phyloP scores from a whole-genome alignment of 2,797 vertebrate genomes.

The Brachymystax lenok region DNA sequence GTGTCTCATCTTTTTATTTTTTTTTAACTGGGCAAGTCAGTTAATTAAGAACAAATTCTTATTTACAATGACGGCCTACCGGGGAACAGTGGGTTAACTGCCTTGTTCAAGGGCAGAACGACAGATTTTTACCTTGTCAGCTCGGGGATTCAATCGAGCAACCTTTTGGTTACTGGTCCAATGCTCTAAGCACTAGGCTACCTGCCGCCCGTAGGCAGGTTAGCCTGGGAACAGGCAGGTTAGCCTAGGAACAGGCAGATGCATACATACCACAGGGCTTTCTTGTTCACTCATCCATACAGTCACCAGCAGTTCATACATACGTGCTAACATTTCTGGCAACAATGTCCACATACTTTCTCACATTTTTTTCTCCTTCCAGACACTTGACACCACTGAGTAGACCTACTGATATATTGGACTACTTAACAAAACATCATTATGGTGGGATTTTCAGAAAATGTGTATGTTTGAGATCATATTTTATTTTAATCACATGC shows the following conservation, averaged over 20 bases:
- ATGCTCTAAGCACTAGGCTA: no score
- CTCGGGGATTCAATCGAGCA: no score
- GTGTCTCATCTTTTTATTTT: constrained; percentile 65
- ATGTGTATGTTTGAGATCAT: background rate
- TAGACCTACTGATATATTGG: background rate
- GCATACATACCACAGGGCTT: constrained; percentile 29
- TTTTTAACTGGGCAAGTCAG: no score
- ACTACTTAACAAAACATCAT: background rate
- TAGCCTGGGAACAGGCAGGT: constrained; percentile 74
- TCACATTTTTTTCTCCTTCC: background rate
- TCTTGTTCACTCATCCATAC: constrained; percentile 24
- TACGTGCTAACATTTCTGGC: background rate
- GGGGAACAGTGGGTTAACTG: no score
- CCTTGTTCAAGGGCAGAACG: no score
- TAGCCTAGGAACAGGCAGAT: constrained; percentile 66
- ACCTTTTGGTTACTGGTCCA: no score
- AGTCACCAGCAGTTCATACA: constrained; percentile 23
- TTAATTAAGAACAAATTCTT: no score
- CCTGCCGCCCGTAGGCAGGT: constrained; percentile 55
- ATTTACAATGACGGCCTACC: no score
- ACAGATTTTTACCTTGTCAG: no score
- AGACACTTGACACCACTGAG: background rate
- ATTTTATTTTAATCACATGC: background rate
- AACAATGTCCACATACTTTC: background rate
- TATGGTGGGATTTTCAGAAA: background rate